phyloP scores from a whole-genome alignment of 2,797 vertebrate genomes.

The Eremophila alpestris region DNA sequence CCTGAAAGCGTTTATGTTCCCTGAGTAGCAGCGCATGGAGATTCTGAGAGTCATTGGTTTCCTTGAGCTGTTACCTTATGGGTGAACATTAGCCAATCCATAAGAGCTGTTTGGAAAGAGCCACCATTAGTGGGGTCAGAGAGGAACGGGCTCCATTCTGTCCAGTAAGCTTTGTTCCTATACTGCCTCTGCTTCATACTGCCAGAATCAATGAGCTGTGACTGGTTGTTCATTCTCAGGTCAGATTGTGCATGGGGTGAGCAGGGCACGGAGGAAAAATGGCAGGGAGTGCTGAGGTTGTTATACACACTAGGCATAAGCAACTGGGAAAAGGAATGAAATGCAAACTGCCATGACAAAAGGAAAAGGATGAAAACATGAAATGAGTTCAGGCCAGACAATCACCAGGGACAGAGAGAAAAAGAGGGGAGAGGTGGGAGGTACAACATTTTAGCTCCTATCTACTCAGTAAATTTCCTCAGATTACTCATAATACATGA shows the following conservation, averaged over 20 bases:
- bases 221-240: background rate
- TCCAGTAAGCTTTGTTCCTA: background rate
- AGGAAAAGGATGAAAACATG: background rate
- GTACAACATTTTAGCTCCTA: background rate
- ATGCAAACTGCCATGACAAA: slow-evolving; percentile 11
- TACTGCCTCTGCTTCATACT: background rate
- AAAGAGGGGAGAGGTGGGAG: background rate
- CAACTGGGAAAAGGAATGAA: background rate
- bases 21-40: background rate
- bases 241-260: background rate
- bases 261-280: background rate
- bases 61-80: background rate
- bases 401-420: background rate
- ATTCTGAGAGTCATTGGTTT: background rate
- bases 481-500: background rate
- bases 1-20: background rate
- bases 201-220: background rate
- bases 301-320: background rate
- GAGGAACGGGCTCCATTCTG: background rate
- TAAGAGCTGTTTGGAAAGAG: background rate
- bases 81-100: background rate
- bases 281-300: background rate
- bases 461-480: background rate
- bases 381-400: background rate
- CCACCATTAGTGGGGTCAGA: background rate